Evolutionary conservation across 2,888 invertebrate genomes (phyloP).

Genomic region (Tipula helvola): DNA sequence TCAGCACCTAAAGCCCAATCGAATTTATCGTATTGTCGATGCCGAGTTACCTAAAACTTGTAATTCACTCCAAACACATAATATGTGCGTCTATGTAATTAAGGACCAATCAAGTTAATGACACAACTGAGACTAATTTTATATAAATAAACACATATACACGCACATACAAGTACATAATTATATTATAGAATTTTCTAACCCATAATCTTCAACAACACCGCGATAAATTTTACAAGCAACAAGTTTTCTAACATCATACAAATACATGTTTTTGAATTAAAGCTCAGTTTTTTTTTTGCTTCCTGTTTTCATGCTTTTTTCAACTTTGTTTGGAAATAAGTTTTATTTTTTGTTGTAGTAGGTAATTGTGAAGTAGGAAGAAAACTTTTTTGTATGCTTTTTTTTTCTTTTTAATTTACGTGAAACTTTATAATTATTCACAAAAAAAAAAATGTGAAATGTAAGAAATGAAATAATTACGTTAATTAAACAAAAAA

Average conservation of each 20-base stretch:
- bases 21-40: no score
- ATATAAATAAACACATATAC: not conserved
- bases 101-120: not conserved
- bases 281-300: not conserved
- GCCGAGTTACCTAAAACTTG: no score
- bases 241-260: not conserved
- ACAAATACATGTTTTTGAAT: not conserved
- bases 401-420: not conserved
- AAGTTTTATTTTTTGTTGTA: not conserved
- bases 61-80: not conserved
- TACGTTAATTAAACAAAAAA: not conserved
- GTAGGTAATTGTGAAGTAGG: not conserved
- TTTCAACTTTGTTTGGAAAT: not conserved
- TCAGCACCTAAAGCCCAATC: no score
- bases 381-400: not conserved
- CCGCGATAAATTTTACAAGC: not conserved
- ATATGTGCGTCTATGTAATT: not conserved
- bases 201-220: not conserved
- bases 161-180: not conserved
- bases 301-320: not conserved
- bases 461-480: not conserved
- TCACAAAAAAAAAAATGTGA: not conserved
- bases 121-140: not conserved
- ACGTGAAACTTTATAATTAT: constrained; percentile 4
- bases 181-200: not conserved